Base-by-base conservation (phyloP, 2,888 invertebrate species). In the Esperia sulphurella region DNA sequence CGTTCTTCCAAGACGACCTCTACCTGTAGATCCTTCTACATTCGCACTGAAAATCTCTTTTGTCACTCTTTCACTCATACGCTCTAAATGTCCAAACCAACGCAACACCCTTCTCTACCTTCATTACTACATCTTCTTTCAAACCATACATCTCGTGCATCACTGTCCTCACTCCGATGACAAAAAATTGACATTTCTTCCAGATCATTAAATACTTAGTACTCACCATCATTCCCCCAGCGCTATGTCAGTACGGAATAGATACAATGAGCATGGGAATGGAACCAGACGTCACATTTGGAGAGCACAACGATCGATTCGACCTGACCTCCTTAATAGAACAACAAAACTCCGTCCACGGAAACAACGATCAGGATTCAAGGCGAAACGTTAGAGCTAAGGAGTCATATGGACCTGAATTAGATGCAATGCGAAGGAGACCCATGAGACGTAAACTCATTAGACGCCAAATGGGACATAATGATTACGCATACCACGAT, bases 201-300 rank as follows among this genome's bases (percentile, higher is more conserved):
- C 35, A 35, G 35, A 6, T n/a, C 6, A 35, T 21, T 5, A 39
- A 3, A 14, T 39, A 14, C 38, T 10, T 41, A n/a, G 2, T 37
- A 12, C 8, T 14, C 3, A 21, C 21, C 4, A 4, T 61, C 9
- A 28, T 68, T 5, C 49, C 54, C 2, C 51, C 50, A 31, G 52
- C 54, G 5, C 9, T 60, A 12, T 50, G 61, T 38, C 78, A 82
- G 42, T 69, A 63, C 46, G 46, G 49, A 0, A 14, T 61, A 0
- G 21, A 21, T 21, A 3, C 21, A 3, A 21, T 21, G 3, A 55
- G 60, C 3, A 33, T 45, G 0, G 65, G 47, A 0, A 35, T 79
- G 45, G 67, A 46, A 21, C 76, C 86, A 0, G 86, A 86, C 44
- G 61, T 86, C 0, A 72, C 58, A 0, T 86, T 80, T 39, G 71